Percentiles rank a stretch among this genome's conserved stretches.
Evolutionary conservation across 2,797 vertebrate genomes (phyloP).

Genomic region (Chanos chanos): DNA sequence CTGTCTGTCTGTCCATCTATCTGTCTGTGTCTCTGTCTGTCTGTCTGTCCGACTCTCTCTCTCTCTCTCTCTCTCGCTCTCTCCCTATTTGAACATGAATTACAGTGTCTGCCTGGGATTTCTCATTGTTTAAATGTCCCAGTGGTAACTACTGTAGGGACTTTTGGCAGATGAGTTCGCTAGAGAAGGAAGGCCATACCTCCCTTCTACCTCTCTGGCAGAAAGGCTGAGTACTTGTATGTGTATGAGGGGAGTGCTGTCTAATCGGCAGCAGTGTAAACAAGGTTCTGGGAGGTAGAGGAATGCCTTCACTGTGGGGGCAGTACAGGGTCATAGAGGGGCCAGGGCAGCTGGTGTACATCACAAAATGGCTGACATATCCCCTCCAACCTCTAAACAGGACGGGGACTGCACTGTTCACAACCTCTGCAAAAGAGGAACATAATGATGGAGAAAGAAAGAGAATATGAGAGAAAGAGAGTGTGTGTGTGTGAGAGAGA

Average conservation of each 20-base stretch:
- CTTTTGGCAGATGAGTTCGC: conserved; percentile 47
- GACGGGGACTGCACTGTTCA: too few relatives aligned
- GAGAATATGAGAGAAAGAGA: too few relatives aligned
- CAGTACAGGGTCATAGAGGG: conserved; percentile 70
- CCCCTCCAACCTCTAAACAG: conserved; percentile 77
- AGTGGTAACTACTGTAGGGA: conserved; percentile 33
- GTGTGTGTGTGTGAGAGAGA: too few relatives aligned
- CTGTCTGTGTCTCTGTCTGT: too few relatives aligned
- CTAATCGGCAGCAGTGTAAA: conserved; percentile 70
- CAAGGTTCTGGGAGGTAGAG: conserved; percentile 72
- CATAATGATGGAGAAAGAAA: too few relatives aligned
- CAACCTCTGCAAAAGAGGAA: too few relatives aligned
- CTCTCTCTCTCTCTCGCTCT: too few relatives aligned
- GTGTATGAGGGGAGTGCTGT: conserved; percentile 44
- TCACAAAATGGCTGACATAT: conserved; percentile 74
- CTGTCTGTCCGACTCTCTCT: too few relatives aligned
- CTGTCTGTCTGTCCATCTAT: too few relatives aligned
- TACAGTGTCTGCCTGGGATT: conserved; percentile 49
- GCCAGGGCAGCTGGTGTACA: conserved; percentile 81
- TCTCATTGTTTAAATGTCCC: conserved; percentile 39
- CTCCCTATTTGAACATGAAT: conserved; percentile 11
- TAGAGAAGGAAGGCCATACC: not conserved
- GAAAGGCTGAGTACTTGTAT: conserved; percentile 30
- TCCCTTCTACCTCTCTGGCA: too few relatives aligned
- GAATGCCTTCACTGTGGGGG: conserved; percentile 76